phyloP scores from a whole-genome alignment of 2,797 vertebrate genomes.

The Enteromius paludinosus region DNA sequence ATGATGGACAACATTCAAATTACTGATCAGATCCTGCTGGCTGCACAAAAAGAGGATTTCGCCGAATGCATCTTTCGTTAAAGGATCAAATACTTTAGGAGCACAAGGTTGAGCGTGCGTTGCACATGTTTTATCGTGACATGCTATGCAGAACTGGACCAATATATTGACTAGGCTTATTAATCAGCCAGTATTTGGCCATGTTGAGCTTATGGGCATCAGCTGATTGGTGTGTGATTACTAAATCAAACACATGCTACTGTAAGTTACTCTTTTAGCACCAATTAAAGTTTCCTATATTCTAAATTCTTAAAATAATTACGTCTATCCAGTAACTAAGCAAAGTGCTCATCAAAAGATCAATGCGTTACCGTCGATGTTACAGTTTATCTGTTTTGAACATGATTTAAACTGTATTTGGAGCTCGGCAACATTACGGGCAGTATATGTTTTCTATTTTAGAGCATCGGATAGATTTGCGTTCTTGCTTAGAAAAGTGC shows the following conservation, averaged over 20 bases:
- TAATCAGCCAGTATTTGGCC: neutral
- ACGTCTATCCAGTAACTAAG: conserved; percentile 14
- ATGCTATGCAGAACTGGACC: neutral
- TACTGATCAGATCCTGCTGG: conserved; percentile 6
- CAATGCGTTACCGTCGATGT: neutral
- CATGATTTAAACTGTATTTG: conserved; percentile 18
- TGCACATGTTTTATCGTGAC: neutral
- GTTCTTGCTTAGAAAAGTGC: conserved; percentile 86
- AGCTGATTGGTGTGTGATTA: conserved; percentile 1
- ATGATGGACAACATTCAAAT: conserved; percentile 1
- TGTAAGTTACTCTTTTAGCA: conserved; percentile 9
- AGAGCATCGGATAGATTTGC: neutral
- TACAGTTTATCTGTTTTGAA: conserved; percentile 21
- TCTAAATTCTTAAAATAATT: neutral
- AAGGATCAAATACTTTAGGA: neutral
- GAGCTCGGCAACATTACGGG: neutral
- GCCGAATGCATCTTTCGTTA: neutral
- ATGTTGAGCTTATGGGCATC: conserved; percentile 6
- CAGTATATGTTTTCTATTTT: conserved; percentile 3
- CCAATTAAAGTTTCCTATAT: neutral
- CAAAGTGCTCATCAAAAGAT: conserved; percentile 31
- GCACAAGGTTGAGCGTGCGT: neutral
- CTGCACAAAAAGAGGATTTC: neutral
- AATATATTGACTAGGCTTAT: conserved; percentile 1
- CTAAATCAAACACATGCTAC: conserved; percentile 13